A percentile compares a stretch with the other conserved stretches of the same genome.
Evolutionary conservation across 2,888 invertebrate species (phyloP).

Genomic region (Tenthredo livida): DNA sequence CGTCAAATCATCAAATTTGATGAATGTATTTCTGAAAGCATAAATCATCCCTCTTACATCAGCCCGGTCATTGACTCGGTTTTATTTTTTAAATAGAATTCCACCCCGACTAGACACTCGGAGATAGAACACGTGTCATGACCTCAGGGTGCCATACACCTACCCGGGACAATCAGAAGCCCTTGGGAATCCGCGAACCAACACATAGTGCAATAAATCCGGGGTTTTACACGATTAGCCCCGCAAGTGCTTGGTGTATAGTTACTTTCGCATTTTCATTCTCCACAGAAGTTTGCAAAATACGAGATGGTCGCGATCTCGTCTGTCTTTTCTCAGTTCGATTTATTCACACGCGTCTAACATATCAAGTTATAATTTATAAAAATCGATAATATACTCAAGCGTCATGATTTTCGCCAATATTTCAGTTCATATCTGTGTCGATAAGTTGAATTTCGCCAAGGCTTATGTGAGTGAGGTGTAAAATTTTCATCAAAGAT

Average conservation of each 20-base stretch:
- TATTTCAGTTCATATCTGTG: neutral
- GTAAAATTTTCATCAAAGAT: neutral
- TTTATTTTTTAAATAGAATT: neutral
- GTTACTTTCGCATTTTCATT: neutral
- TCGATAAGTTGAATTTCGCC: neutral
- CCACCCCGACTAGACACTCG: constrained; percentile 10
- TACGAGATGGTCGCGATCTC: neutral
- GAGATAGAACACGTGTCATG: constrained; percentile 41
- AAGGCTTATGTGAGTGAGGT: neutral
- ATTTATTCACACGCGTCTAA: neutral
- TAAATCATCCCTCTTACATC: neutral
- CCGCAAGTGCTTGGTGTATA: constrained; percentile 37
- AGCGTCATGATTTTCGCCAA: constrained; percentile 6
- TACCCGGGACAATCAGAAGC: constrained; percentile 59
- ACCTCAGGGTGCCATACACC: neutral
- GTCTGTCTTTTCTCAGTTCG: neutral
- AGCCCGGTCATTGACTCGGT: neutral
- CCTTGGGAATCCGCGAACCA: constrained; percentile 51
- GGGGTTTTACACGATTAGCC: constrained; percentile 62
- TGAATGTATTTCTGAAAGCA: neutral
- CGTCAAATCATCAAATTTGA: neutral
- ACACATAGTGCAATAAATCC: constrained; percentile 59
- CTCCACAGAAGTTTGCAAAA: neutral
- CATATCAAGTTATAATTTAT: too few relatives aligned
- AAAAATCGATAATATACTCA: neutral